phyloP scores from a whole-genome alignment of 2,113 vertebrate species.

The Brienomyrus brachyistius region DNA sequence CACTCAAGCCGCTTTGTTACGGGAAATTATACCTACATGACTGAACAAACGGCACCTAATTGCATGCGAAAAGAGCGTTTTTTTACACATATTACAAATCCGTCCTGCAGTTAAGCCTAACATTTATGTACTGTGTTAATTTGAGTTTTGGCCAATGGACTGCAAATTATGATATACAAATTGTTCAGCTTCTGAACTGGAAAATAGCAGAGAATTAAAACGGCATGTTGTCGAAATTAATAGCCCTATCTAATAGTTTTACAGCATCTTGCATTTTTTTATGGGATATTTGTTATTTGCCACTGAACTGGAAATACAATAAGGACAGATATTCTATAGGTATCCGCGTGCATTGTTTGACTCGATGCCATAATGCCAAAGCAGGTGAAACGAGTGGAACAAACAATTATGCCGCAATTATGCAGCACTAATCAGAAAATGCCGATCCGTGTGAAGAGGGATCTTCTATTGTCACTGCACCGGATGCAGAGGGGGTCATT shows the following conservation, averaged over 20 bases:
- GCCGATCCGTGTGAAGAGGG: background rate
- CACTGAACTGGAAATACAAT: background rate
- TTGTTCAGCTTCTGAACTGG: slow-evolving; percentile 17
- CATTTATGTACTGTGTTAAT: slow-evolving; percentile 22
- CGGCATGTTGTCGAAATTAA: slow-evolving; percentile 16
- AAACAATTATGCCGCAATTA: background rate
- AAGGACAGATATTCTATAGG: background rate
- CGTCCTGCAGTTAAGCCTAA: slow-evolving; percentile 22
- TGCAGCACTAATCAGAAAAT: background rate
- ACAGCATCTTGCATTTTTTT: slow-evolving; percentile 11
- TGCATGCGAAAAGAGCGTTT: slow-evolving; percentile 35
- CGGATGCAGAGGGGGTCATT: background rate
- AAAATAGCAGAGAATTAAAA: slow-evolving; percentile 16
- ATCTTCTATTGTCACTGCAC: no score
- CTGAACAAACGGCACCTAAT: slow-evolving; percentile 37
- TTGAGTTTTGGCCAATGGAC: slow-evolving; percentile 31
- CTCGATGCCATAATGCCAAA: background rate
- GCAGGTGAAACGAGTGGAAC: background rate
- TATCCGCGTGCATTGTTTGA: background rate
- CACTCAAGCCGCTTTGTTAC: background rate
- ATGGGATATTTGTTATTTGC: background rate
- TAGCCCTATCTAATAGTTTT: slow-evolving; percentile 7
- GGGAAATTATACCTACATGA: slow-evolving; percentile 28
- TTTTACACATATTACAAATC: slow-evolving; percentile 34
- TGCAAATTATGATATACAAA: slow-evolving; percentile 27